phyloP scores from a whole-genome alignment of 2,113 vertebrate genomes.

The Myrmecobius fasciatus region DNA sequence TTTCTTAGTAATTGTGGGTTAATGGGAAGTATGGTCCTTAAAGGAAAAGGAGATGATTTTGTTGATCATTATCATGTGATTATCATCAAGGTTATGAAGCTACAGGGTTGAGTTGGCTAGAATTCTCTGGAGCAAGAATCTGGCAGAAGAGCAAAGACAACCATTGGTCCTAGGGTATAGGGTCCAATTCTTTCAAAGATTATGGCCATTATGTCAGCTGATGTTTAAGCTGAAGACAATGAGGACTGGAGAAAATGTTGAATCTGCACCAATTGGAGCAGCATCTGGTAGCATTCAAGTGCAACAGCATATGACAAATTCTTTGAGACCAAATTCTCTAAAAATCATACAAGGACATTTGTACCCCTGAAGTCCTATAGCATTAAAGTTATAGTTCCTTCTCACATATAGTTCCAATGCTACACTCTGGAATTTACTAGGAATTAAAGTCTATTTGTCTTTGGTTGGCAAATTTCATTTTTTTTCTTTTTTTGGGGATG shows the following conservation, averaged over 20 bases:
- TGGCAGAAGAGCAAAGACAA: background rate
- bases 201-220: background rate
- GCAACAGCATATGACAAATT: background rate
- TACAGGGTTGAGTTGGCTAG: background rate
- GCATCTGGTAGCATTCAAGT: background rate
- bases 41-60: background rate
- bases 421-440: background rate
- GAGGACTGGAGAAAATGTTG: background rate
- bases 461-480: background rate
- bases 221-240: background rate
- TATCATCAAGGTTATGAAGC: background rate
- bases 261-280: background rate
- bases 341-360: background rate
- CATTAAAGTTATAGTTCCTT: background rate
- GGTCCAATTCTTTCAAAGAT: background rate
- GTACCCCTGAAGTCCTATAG: background rate
- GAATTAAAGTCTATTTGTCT: background rate
- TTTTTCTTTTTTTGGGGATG: background rate
- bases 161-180: background rate
- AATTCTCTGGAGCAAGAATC: background rate
- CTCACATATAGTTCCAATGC: background rate
- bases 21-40: background rate
- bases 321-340: background rate
- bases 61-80: background rate
- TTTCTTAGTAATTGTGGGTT: background rate